phyloP scores from a whole-genome alignment of 2,113 vertebrate species.

The Coracopsis vasa region DNA sequence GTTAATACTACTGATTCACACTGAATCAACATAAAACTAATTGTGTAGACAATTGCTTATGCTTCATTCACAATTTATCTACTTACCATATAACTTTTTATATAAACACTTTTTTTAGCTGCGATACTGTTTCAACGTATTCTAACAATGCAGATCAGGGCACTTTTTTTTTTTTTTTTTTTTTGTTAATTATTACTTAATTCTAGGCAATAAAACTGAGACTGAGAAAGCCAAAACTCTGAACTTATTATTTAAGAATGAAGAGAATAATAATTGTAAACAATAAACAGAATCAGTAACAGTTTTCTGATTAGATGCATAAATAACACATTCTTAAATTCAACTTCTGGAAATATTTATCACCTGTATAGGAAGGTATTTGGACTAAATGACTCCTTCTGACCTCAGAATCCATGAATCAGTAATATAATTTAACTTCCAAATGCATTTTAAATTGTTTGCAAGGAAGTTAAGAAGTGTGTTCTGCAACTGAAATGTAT shows the following conservation, averaged over 20 bases:
- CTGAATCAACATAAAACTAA: background rate
- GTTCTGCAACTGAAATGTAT: background rate
- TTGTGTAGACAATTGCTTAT: background rate
- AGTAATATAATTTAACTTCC: conserved; percentile 12
- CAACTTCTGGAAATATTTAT: background rate
- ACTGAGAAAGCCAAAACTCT: background rate
- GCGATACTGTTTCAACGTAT: background rate
- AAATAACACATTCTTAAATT: background rate
- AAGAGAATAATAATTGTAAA: background rate
- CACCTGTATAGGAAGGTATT: background rate
- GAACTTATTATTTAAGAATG: background rate
- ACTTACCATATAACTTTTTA: background rate
- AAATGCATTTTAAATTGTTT: conserved; percentile 11
- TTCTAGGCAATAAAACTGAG: background rate
- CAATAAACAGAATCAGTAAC: background rate
- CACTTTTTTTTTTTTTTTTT: background rate
- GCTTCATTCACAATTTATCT: background rate
- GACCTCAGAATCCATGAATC: conserved; percentile 18
- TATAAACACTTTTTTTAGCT: background rate
- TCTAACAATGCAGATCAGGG: background rate
- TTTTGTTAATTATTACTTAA: background rate
- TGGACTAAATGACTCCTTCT: background rate
- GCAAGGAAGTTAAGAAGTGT: background rate
- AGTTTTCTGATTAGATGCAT: background rate
- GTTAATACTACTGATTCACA: background rate